These are phyloP conservation scores for Denticeps clupeoides DNA, from an alignment of 2,797 vertebrate species.

Conservation along the genomic window DNA sequence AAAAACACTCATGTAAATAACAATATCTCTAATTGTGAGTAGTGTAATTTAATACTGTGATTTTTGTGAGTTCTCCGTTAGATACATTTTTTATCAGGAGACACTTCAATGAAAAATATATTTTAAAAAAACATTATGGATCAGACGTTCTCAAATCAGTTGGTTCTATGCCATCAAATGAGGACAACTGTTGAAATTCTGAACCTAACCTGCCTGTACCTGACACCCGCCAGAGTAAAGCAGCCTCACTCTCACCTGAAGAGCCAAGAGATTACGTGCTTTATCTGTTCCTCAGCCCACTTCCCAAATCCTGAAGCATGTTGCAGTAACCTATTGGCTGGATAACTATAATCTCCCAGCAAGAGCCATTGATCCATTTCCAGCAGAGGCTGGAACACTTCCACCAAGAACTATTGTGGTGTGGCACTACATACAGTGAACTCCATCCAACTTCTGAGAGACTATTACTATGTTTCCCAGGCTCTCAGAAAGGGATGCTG, in stretches of 20 bases:
- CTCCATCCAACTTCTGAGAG: background rate
- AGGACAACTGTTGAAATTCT: background rate
- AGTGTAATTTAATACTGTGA: too few species aligned
- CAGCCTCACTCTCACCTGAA: background rate
- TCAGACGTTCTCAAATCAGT: background rate
- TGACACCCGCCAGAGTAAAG: background rate
- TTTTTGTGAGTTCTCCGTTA: too few species aligned
- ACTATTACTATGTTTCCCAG: background rate
- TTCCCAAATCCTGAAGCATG: slow-evolving; percentile 3
- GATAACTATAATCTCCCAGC: slow-evolving; percentile 12
- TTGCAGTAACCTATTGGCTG: background rate
- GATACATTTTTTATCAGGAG: too few species aligned
- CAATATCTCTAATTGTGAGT: too few species aligned
- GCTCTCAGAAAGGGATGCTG: slow-evolving; percentile 3
- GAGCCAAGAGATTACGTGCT: background rate
- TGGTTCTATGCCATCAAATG: background rate
- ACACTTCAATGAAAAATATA: too few species aligned
- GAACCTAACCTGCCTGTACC: background rate
- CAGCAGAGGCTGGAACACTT: background rate
- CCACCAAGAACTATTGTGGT: background rate
- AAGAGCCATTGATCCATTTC: slow-evolving; percentile 15
- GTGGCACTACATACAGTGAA: background rate
- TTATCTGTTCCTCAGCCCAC: background rate
- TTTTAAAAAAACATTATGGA: too few species aligned
- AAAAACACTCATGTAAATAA: too few species aligned